Base-by-base conservation (phyloP, 2,797 vertebrate species). In the Pelobates cultripes region DNA sequence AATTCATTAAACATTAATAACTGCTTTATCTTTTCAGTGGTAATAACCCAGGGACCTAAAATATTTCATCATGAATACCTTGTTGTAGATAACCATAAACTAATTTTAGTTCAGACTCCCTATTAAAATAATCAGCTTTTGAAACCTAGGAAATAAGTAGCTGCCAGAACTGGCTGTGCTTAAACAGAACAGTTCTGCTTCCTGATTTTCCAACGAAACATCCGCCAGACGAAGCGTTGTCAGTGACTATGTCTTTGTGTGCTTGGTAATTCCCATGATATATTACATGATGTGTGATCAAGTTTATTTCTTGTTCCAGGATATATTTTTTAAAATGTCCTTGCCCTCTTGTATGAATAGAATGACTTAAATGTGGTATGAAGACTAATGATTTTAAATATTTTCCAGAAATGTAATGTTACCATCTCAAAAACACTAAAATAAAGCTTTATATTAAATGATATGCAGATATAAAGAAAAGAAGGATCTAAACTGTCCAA, bases 181-280 rank as follows among this genome's bases (percentile, higher is more conserved):
- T 79, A 28, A 79, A 84, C 75, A 79, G 57, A 63, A 77, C 44
- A 68, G 82, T 79, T 84, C 70, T 71, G 82, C 82, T 75, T 66
- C 72, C 73, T 84, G 70, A 84, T 75, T 79, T 84, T 84, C 82
- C 77, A 79, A 75, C 70, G 77, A 79, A 79, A 83, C 73, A 84
- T 71, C 55, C 42, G 40, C 43, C 70, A 75, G 71, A 66, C 70
- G 70, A 67, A 70, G 45, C 57, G 72, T 79, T 84, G 82, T 84
- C 82, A 75, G 76, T 83, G 77, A 84, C 79, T 84, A 75, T 75
- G 71, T 75, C 82, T 84, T 84, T 84, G 66, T 84, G 70, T 71
- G 66, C 77, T 70, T 40, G 77, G 17, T 75, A 70, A 71, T n/a
- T 69, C 64, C 57, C 43, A 68, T 74, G 13, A 67, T 67, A 71